phyloP scores from a whole-genome alignment of 2,113 vertebrate genomes.

The Seriola aureovittata region DNA sequence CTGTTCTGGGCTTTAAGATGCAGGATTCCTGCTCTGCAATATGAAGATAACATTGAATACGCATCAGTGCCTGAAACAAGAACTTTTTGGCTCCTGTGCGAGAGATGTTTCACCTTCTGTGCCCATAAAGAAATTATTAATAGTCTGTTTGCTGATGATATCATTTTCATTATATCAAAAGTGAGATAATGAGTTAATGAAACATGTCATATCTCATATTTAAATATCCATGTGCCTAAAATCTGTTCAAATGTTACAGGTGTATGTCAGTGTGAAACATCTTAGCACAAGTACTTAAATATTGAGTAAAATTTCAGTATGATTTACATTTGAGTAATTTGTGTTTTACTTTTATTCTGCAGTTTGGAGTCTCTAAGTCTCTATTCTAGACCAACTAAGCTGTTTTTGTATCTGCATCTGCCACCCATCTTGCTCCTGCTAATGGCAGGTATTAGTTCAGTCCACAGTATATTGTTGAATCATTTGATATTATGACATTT shows the following conservation, averaged over 20 bases:
- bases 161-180: not conserved
- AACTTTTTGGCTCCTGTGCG: not conserved
- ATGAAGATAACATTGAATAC: not conserved
- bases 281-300: not conserved
- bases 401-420: conserved; percentile 38
- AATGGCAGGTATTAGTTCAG: conserved; percentile 18
- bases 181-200: too few relatives aligned
- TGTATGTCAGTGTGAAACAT: not conserved
- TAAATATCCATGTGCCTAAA: too few relatives aligned
- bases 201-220: too few relatives aligned
- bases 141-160: not conserved
- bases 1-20: not conserved
- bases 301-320: not conserved
- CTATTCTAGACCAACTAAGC: conserved; percentile 18
- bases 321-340: not conserved
- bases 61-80: not conserved
- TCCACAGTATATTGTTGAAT: conserved; percentile 17
- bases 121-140: not conserved
- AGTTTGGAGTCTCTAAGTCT: conserved; percentile 7
- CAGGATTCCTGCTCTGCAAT: conserved; percentile 2
- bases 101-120: not conserved
- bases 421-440: conserved; percentile 2
- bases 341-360: not conserved
- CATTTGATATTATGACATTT: conserved; percentile 4
- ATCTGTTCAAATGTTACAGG: not conserved